Evolutionary conservation across 1,140 invertebrate genomes (phyloP).

Genomic region (Leucophenga varia): DNA sequence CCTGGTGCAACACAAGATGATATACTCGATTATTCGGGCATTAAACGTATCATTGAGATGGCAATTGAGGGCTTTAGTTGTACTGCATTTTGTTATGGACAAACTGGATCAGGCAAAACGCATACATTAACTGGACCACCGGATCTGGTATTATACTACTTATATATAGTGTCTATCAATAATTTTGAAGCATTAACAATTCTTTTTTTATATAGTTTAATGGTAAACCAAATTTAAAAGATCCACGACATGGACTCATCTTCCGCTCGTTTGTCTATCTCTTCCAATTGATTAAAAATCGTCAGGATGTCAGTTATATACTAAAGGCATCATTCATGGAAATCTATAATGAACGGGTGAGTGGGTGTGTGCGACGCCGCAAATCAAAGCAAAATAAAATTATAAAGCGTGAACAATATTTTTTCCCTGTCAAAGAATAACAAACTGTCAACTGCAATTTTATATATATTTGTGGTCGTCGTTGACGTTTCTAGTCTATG

Average conservation of each 20-base stretch:
- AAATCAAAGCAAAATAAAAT: too few species aligned
- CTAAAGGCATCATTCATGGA: constrained; percentile 92
- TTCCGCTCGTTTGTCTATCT: constrained; percentile 89
- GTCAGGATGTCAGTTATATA: constrained; percentile 77
- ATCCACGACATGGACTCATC: constrained; percentile 77
- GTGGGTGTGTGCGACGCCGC: too few species aligned
- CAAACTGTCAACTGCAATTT: too few species aligned
- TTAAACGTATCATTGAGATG: constrained; percentile 87
- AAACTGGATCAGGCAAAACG: constrained; percentile 96
- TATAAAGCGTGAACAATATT: too few species aligned
- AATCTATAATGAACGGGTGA: constrained; percentile 94
- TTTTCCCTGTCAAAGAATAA: too few species aligned
- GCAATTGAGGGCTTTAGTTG: constrained; percentile 90
- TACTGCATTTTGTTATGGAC: constrained; percentile 94
- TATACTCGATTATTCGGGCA: constrained; percentile 78
- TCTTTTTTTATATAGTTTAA: constrained; percentile 26
- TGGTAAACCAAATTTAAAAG: constrained; percentile 45
- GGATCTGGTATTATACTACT: constrained; percentile 64
- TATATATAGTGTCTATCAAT: background rate
- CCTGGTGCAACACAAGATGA: constrained; percentile 80
- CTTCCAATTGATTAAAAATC: constrained; percentile 77
- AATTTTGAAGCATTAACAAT: background rate
- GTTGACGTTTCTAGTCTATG: too few species aligned
- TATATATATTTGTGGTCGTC: too few species aligned
- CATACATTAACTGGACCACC: constrained; percentile 92